phyloP scores from a whole-genome alignment of 2,888 invertebrate genomes.

The Desoria tigrina region DNA sequence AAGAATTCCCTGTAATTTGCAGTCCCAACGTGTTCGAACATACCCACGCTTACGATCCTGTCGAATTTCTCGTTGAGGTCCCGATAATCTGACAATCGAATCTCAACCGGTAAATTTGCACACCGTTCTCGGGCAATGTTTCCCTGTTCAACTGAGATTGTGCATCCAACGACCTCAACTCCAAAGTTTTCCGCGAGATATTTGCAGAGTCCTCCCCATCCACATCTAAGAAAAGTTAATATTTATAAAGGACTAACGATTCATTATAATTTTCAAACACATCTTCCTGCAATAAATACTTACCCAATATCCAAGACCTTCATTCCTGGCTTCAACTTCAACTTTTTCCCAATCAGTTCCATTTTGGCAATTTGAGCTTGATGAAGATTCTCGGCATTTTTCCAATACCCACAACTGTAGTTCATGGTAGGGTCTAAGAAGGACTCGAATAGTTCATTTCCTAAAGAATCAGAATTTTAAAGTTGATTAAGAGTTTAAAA shows the following conservation, averaged over 20 bases:
- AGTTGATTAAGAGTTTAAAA: too few relatives aligned
- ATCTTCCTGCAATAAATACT: slow-evolving; percentile 3
- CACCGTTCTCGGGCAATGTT: slow-evolving; percentile 36
- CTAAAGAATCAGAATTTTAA: slow-evolving; percentile 22
- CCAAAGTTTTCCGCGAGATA: slow-evolving; percentile 45
- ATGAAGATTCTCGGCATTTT: slow-evolving; percentile 39
- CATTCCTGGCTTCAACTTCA: slow-evolving; percentile 50
- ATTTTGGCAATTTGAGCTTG: slow-evolving; percentile 49
- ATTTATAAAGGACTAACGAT: slow-evolving; percentile 4
- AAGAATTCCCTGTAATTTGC: slow-evolving; percentile 46
- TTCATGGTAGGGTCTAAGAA: slow-evolving; percentile 48
- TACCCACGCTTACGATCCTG: slow-evolving; percentile 48
- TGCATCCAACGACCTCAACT: slow-evolving; percentile 46
- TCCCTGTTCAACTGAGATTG: slow-evolving; percentile 44
- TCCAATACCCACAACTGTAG: slow-evolving; percentile 50
- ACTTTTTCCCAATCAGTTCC: slow-evolving; percentile 45
- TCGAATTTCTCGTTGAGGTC: slow-evolving; percentile 49
- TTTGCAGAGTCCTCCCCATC: slow-evolving; percentile 49
- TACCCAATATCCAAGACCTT: slow-evolving; percentile 43
- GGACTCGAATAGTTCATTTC: slow-evolving; percentile 44
- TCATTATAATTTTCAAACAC: background rate
- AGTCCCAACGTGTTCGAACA: slow-evolving; percentile 46
- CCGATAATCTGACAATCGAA: slow-evolving; percentile 43
- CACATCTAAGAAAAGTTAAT: slow-evolving; percentile 46
- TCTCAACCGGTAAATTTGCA: slow-evolving; percentile 34